Percentiles rank a stretch among this genome's conserved stretches.
These are phyloP conservation scores for Babyrousa celebensis DNA, from an alignment of 2,797 vertebrate species.

Conservation along the genomic window DNA sequence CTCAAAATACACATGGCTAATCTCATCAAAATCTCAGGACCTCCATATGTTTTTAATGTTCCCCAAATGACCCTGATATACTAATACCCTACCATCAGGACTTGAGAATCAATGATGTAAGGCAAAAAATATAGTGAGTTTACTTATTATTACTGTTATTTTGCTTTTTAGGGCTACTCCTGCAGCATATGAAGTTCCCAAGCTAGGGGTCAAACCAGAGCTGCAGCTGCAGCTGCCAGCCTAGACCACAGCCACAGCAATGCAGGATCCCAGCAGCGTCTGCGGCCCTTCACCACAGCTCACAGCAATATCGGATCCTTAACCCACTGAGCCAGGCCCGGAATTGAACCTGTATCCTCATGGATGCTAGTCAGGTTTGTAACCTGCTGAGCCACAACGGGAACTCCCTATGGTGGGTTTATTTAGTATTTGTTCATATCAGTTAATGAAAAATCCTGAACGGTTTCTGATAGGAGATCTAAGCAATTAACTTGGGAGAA, in stretches of 20 bases:
- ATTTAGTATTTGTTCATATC: not conserved
- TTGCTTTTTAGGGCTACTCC: no score
- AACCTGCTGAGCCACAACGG: no score
- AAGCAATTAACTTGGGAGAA: constrained; percentile 24
- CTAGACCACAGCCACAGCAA: no score
- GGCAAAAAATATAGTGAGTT: not conserved
- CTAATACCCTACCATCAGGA: not conserved
- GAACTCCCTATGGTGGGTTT: not conserved
- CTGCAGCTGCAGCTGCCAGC: no score
- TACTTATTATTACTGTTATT: not conserved
- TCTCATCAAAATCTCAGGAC: not conserved
- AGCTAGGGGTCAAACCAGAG: no score
- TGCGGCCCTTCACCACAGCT: no score
- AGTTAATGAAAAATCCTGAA: constrained; percentile 18
- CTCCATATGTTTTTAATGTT: not conserved
- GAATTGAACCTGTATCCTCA: no score
- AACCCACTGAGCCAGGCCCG: no score
- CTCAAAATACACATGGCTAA: not conserved
- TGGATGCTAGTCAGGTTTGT: no score
- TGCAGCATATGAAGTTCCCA: no score
- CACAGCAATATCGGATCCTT: no score
- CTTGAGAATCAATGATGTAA: not conserved
- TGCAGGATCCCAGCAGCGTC: no score
- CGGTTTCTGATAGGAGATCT: not conserved
- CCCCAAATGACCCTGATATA: not conserved